phyloP scores from a whole-genome alignment of 37 sponge, comb jelly and placozoan species.

The Mnemiopsis leidyi region DNA sequence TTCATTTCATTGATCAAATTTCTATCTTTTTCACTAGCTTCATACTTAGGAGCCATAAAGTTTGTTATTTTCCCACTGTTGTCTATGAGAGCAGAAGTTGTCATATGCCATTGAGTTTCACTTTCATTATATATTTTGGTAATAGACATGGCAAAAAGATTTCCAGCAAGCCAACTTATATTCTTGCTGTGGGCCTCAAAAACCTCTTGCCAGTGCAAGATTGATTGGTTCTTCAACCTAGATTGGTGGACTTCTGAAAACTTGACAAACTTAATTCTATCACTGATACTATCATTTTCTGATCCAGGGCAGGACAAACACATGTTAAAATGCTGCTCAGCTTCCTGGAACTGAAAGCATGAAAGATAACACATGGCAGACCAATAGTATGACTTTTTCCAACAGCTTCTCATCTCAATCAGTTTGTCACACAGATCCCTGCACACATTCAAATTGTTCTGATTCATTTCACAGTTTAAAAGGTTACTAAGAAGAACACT shows the following conservation, averaged over 20 bases:
- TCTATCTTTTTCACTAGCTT: conserved; percentile 57
- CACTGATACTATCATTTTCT: conserved; percentile 14
- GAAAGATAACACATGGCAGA: conserved; percentile 20
- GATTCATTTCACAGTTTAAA: conserved; percentile 5
- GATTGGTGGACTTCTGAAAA: background rate
- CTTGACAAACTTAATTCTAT: background rate
- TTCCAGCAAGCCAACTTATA: conserved; percentile 6
- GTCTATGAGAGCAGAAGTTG: conserved; percentile 24
- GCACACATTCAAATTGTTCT: background rate
- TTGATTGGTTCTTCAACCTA: background rate
- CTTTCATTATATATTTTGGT: background rate
- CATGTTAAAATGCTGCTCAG: background rate
- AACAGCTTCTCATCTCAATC: background rate
- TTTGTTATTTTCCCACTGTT: conserved; percentile 33
- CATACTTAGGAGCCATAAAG: conserved; percentile 55
- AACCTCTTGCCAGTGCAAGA: background rate
- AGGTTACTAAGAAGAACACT: conserved; percentile 12
- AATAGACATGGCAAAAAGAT: conserved; percentile 30
- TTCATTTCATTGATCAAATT: conserved; percentile 48
- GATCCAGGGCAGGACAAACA: conserved; percentile 1
- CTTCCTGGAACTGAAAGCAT: background rate
- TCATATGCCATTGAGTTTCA: conserved; percentile 1
- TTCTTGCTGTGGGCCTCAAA: background rate
- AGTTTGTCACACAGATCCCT: background rate
- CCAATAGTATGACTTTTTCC: conserved; percentile 43